Percentiles rank a stretch among this genome's conserved stretches.
Evolutionary conservation across 1,140 invertebrate genomes (phyloP).

Genomic region (Anadara kagoshimensis): DNA sequence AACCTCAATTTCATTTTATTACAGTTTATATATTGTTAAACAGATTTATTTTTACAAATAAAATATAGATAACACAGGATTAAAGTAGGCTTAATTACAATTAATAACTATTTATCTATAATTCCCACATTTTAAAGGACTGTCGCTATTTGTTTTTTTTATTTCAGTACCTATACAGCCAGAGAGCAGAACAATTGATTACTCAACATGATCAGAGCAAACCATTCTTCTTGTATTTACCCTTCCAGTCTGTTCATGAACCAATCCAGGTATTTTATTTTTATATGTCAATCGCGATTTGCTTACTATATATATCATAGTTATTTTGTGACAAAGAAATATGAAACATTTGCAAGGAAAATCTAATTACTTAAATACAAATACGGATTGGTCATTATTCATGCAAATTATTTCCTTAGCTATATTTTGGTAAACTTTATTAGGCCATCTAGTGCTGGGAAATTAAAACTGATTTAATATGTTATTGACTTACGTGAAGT

Average conservation of each 20-base stretch:
- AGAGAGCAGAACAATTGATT: conserved; percentile 36
- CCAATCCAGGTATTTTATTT: conserved; percentile 59
- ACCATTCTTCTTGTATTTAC: conserved; percentile 58
- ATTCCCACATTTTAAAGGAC: background rate
- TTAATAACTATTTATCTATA: background rate
- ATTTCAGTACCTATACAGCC: conserved; percentile 34
- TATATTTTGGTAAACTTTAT: background rate
- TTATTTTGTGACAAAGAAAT: background rate
- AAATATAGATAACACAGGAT: too few species aligned
- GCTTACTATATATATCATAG: background rate
- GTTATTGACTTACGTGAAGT: too few species aligned
- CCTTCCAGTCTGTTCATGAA: conserved; percentile 61
- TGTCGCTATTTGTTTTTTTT: background rate
- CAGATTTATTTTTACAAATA: too few species aligned
- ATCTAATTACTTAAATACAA: background rate
- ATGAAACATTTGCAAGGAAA: background rate
- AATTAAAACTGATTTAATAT: too few species aligned
- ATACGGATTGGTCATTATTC: background rate
- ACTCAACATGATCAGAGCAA: conserved; percentile 27
- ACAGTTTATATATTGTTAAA: too few species aligned
- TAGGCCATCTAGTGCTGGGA: background rate
- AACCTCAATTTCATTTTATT: too few species aligned
- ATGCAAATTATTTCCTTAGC: background rate
- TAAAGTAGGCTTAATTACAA: background rate
- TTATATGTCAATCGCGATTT: background rate